Conservation (phyloP, 2,797 vertebrate species). For the Megaceryle alcyon region DNA sequence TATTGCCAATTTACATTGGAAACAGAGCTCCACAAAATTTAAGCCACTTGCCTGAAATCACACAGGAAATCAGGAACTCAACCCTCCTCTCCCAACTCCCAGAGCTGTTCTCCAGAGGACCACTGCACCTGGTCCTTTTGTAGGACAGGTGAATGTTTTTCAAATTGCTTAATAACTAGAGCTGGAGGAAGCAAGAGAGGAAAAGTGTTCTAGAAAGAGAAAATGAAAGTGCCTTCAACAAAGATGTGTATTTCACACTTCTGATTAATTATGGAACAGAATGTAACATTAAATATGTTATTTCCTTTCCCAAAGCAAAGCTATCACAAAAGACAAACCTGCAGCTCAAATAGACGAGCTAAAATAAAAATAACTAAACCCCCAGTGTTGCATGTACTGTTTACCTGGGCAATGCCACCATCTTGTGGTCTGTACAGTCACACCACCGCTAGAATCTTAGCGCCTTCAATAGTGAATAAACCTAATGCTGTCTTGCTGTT, state of each 20-base stretch:
- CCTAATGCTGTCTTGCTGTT: accelerated
- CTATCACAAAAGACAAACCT: not conserved
- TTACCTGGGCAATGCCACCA: slow-evolving; percentile 71
- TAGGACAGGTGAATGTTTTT: not conserved
- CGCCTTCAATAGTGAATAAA: accelerated
- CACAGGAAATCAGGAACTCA: not conserved
- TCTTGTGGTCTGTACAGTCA: slow-evolving; percentile 43
- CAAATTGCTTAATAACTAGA: not conserved
- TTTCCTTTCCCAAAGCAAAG: not conserved
- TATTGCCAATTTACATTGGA: not conserved
- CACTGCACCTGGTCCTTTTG: not conserved
- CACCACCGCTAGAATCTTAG: not conserved
- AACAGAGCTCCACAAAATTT: not conserved
- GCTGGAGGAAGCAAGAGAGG: not conserved
- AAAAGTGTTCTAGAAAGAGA: not conserved
- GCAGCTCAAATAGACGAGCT: not conserved
- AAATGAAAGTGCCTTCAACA: not conserved
- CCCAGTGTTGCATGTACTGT: accelerated
- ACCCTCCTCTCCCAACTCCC: not conserved
- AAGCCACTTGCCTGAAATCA: not conserved
- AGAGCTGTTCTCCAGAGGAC: not conserved
- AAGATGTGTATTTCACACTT: not conserved
- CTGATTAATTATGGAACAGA: not conserved
- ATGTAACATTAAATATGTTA: not conserved
- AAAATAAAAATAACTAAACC: not conserved